Conservation (phyloP, 2,797 vertebrate species). For the Diplodus sargus region DNA sequence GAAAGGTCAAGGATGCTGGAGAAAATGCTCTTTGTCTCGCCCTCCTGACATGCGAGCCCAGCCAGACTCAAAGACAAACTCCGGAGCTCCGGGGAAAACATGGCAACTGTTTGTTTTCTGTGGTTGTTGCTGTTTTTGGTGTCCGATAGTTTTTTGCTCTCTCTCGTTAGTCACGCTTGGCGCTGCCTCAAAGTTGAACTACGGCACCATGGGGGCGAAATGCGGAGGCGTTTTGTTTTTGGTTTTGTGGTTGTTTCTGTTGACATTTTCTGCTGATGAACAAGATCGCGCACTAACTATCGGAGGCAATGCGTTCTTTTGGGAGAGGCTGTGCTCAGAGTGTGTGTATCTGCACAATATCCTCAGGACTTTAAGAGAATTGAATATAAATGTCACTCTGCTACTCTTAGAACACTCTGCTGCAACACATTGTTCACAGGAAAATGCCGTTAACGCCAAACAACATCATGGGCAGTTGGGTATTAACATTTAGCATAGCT, state of each 20-base stretch:
- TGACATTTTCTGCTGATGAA: slow-evolving; percentile 47
- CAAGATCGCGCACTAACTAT: slow-evolving; percentile 20
- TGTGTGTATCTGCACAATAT: slow-evolving; percentile 19
- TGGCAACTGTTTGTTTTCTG: slow-evolving; percentile 63
- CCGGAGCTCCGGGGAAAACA: slow-evolving; percentile 45
- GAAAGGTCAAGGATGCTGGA: slow-evolving; percentile 56
- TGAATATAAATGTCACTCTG: slow-evolving; percentile 7
- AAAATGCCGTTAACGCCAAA: neutral
- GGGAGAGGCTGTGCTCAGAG: slow-evolving; percentile 25
- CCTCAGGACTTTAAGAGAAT: slow-evolving; percentile 15
- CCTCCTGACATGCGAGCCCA: slow-evolving; percentile 53
- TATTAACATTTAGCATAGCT: neutral
- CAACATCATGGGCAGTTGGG: neutral
- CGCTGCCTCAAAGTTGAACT: slow-evolving; percentile 38
- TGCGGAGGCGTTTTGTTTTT: slow-evolving; percentile 20
- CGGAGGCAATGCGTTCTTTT: slow-evolving; percentile 28
- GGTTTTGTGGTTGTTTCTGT: slow-evolving; percentile 39
- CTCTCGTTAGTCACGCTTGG: slow-evolving; percentile 42
- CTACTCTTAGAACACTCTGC: slow-evolving; percentile 2
- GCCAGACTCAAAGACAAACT: slow-evolving; percentile 61
- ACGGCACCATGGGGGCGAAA: slow-evolving; percentile 20
- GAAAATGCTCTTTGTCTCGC: slow-evolving; percentile 37
- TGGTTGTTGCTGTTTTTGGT: slow-evolving; percentile 62
- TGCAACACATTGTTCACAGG: neutral
- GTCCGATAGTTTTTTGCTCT: slow-evolving; percentile 1